Evolutionary conservation across 2,113 vertebrate genomes (phyloP).

Genomic region (Carlito syrichta): DNA sequence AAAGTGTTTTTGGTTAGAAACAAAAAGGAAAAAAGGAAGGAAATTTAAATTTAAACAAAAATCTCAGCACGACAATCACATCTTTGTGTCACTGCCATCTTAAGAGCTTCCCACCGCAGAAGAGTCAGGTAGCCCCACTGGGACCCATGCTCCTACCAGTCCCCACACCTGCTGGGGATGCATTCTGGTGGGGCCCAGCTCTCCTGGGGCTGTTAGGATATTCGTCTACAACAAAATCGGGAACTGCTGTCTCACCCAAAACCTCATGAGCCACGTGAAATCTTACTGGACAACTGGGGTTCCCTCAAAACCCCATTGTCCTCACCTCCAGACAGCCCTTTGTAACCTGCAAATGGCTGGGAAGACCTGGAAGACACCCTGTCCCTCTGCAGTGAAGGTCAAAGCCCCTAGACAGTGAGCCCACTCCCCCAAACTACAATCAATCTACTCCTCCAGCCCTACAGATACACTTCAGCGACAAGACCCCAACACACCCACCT

Average conservation of each 20-base stretch:
- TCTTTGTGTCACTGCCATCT: accelerated
- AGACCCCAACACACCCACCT: slow-evolving; percentile 83
- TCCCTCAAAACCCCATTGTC: accelerated
- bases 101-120: background rate
- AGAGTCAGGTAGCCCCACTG: background rate
- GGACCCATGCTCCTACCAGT: accelerated
- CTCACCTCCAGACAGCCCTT: background rate
- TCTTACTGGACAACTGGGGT: accelerated
- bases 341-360: accelerated
- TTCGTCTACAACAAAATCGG: background rate
- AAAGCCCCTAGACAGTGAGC: accelerated
- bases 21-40: slow-evolving; percentile 75
- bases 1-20: slow-evolving; percentile 80
- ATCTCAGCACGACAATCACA: background rate
- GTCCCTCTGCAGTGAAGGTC: background rate
- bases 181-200: accelerated
- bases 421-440: accelerated
- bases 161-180: background rate
- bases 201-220: background rate
- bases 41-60: slow-evolving; percentile 65
- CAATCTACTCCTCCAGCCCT: too few species aligned
- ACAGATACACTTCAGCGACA: accelerated
- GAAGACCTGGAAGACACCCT: accelerated
- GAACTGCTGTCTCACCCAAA: accelerated
- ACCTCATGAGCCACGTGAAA: accelerated